These are phyloP conservation scores for Lordiphosa fenestrarum DNA, from an alignment of 2,888 invertebrate genomes.

Conservation along the genomic window DNA sequence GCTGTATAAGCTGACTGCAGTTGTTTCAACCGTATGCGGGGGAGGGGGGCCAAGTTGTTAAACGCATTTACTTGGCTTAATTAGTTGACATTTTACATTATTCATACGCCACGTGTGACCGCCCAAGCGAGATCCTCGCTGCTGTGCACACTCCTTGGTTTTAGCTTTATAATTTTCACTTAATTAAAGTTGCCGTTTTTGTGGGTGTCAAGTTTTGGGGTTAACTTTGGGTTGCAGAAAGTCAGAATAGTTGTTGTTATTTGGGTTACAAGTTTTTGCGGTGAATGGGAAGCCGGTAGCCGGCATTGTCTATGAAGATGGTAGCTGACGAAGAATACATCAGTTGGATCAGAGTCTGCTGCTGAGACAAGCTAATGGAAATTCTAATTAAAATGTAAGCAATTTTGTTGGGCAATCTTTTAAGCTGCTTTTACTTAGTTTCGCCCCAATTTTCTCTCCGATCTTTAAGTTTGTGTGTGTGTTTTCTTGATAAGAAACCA, in stretches of 20 bases:
- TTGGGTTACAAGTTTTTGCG: background rate
- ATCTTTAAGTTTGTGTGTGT: background rate
- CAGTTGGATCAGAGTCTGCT: too few species aligned
- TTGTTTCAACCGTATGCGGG: conserved; percentile 5
- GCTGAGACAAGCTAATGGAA: too few species aligned
- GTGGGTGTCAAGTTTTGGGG: conserved; percentile 31
- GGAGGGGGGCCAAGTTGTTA: conserved; percentile 24
- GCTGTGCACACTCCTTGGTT: conserved; percentile 1
- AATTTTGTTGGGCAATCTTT: too few species aligned
- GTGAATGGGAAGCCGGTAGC: background rate
- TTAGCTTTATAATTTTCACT: conserved; percentile 43
- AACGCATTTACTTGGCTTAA: conserved; percentile 57
- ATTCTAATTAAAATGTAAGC: too few species aligned
- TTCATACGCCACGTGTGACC: conserved; percentile 60
- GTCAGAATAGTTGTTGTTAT: conserved; percentile 3
- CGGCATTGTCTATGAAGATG: too few species aligned
- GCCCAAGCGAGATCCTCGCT: conserved; percentile 6
- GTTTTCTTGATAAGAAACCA: background rate
- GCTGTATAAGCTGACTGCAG: conserved; percentile 24
- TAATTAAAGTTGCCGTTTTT: conserved; percentile 48
- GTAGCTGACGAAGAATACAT: too few species aligned
- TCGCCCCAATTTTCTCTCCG: too few species aligned
- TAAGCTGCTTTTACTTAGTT: too few species aligned
- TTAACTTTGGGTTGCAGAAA: conserved; percentile 8
- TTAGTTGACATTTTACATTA: conserved; percentile 59